Conservation (phyloP, 2,113 vertebrate genomes). For the Prunella himalayana region DNA sequence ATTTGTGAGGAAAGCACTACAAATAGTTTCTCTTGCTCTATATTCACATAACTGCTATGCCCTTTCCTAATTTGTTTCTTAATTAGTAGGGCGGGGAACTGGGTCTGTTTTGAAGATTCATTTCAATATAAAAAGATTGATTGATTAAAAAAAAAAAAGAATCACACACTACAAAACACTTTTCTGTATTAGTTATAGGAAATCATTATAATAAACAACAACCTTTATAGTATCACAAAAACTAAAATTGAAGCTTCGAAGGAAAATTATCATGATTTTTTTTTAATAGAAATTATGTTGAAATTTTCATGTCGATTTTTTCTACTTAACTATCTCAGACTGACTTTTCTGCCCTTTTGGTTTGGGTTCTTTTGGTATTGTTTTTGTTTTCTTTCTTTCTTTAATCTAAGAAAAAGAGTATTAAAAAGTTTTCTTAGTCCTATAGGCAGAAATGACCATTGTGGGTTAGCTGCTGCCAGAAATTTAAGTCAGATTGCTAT, state of each 20-base stretch:
- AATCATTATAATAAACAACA: neutral
- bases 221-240: neutral
- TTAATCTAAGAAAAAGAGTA: neutral
- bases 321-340: neutral
- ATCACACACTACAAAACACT: accelerated
- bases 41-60: neutral
- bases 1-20: neutral
- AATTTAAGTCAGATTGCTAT: neutral
- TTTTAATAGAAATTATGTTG: neutral
- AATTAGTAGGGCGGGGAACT: accelerated
- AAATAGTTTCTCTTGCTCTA: neutral
- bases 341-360: neutral
- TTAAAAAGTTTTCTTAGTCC: neutral
- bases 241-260: neutral
- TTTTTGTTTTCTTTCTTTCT: neutral
- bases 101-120: neutral
- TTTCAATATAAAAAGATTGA: neutral
- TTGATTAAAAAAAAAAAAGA: neutral
- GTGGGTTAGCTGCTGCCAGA: neutral
- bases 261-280: neutral
- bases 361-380: neutral
- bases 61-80: neutral
- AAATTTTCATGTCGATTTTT: neutral
- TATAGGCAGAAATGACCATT: neutral
- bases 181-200: neutral